Evolutionary conservation across 2,888 invertebrate species (phyloP).

Genomic region (Torymus aiolomorphi): DNA sequence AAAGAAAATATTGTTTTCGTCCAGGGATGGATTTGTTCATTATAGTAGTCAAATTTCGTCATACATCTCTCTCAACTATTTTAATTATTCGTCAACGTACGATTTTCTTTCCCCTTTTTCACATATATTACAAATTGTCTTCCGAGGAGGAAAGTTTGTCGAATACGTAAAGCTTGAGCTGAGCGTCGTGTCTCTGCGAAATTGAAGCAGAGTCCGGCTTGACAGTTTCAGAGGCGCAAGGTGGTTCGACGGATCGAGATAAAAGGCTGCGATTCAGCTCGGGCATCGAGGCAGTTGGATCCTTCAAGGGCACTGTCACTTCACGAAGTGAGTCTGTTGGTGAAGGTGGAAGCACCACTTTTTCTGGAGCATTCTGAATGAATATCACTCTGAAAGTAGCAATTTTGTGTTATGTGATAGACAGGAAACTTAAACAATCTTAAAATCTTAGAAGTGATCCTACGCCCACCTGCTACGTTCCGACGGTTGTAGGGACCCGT

Average conservation of each 20-base stretch:
- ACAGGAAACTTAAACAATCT: no score
- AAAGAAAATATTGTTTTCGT: conserved; percentile 60
- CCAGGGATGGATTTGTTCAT: conserved; percentile 45
- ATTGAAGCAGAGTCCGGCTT: conserved; percentile 67
- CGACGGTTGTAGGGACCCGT: no score
- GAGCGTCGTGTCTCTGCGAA: conserved; percentile 69
- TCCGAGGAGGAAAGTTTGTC: conserved; percentile 72
- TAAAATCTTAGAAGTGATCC: no score
- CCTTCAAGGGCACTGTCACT: conserved; percentile 70
- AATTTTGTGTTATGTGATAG: no score
- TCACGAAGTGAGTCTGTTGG: conserved; percentile 76
- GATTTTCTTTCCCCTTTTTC: not conserved
- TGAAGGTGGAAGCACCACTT: conserved; percentile 82
- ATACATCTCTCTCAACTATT: conserved; percentile 36
- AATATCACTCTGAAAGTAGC: conserved; percentile 85
- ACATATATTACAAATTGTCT: conserved; percentile 69
- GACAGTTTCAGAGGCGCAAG: conserved; percentile 70
- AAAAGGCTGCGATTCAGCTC: conserved; percentile 70
- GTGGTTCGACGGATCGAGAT: conserved; percentile 69
- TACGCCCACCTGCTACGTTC: no score
- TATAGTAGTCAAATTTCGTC: conserved; percentile 38
- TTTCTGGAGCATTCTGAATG: conserved; percentile 94
- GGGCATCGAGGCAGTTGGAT: conserved; percentile 71
- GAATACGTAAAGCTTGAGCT: conserved; percentile 72
- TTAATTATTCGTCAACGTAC: conserved; percentile 12